Conservation (phyloP, 2,113 vertebrate genomes). For the Puma concolor region DNA sequence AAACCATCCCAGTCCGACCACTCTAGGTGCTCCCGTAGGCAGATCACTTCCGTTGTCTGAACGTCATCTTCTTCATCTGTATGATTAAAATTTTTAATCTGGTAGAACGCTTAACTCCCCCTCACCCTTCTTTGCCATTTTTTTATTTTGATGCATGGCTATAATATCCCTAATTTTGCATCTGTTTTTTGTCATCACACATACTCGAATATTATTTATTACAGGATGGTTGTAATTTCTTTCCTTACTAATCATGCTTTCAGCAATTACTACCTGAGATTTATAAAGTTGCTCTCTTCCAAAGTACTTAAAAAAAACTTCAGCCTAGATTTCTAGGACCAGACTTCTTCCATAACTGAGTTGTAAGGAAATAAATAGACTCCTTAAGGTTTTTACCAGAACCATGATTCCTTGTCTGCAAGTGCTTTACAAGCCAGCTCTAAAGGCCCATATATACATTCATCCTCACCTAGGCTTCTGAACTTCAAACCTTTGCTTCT, state of each 20-base stretch:
- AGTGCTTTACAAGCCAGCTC: neutral
- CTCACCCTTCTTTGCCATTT: neutral
- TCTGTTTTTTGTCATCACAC: neutral
- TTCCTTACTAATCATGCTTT: neutral
- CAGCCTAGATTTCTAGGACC: neutral
- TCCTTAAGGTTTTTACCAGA: constrained; percentile 7
- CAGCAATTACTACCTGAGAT: neutral
- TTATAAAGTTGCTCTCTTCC: neutral
- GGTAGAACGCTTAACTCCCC: neutral
- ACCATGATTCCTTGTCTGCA: neutral
- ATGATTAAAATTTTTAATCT: neutral
- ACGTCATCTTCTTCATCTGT: neutral
- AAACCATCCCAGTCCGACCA: neutral
- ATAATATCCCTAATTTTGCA: neutral
- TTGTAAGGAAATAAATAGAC: constrained; percentile 29
- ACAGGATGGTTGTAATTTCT: neutral
- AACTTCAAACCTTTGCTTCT: neutral
- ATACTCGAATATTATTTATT: neutral
- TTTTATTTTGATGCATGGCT: neutral
- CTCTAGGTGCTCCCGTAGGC: neutral
- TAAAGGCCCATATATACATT: neutral
- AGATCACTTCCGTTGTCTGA: neutral
- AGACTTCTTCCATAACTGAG: neutral
- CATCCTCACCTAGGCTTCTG: neutral
- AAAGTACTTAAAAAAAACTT: neutral